Base-by-base conservation (phyloP, 2,888 invertebrate genomes). In the Thereva unica region DNA sequence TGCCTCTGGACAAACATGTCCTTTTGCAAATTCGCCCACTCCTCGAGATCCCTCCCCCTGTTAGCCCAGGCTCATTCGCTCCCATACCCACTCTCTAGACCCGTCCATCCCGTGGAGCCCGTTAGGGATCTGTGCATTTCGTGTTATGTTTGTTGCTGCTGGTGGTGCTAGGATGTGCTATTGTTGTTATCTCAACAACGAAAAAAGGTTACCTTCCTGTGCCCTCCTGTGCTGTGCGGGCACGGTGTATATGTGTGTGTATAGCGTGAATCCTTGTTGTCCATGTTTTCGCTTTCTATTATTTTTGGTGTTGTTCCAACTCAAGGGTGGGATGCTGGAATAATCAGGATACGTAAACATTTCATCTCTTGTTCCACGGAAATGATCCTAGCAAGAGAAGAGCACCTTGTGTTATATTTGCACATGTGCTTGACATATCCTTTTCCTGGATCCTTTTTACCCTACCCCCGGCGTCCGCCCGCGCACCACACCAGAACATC, bases 291-390 rank as follows among this genome's bases (percentile, higher is more conserved):
- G 61, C 61, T 61, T 61, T 64, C 54, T 54, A 53, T 54, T 64
- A 54, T 64, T 54, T 64, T 54, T 38, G 53, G 45, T 54, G 64
- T 54, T 64, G 53, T 64, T 47, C 52, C 56, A 49, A 10, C 41
- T 42, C 56, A 12, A 61, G 64, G 65, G 69, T 67, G 65, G 64
- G 54, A 69, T 69, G 6, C 67, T 57, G 52, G 64, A 64, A 69
- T 67, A 69, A 69, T 69, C 69, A 67, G 66, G 53, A 69, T 67
- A 69, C 53, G 67, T 66, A 67, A 69, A 69, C 67, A 69, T 56
- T 55, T 61, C 47, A 37, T 66, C 55, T 64, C 64, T 56, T 55
- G 56, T 56, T 55, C 54, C 35, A 64, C 54, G 54, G 55, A 65
- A 65, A 65, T 55, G 47, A 38, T 44, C 47, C 49, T 56, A 42